Base-by-base conservation (phyloP, 1,140 invertebrate genomes). In the Oncopodura yosiiana region DNA sequence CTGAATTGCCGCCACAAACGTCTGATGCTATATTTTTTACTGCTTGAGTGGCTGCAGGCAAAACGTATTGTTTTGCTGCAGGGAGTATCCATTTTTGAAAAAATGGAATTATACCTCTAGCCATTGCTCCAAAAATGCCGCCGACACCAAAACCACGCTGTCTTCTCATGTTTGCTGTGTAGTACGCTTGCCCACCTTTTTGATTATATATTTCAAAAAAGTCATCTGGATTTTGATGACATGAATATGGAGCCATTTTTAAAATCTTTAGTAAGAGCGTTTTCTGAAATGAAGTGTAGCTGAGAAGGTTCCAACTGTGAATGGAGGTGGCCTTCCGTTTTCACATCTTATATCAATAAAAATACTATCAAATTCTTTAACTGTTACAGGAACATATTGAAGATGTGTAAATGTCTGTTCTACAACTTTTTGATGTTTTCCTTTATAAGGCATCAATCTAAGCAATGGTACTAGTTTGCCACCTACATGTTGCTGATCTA, bases 401-500 rank as follows among this genome's bases (percentile, higher is more conserved):
- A 12, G 42, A n/a, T 45, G 3, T 26, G 39, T n/a, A 46, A 52
- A 45, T 3, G 16, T 30, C 16, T 27, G 16, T 11, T 12, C 14
- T 9, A 14, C 26, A 24, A 23, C 3, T 24, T 16, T 9, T 11
- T 36, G 24, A 18, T 57, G n/a, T 16, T n/a, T 14, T 24, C 44
- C 39, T 26, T 45, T 21, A 45, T 57, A 46, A 1, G 8, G 14
- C 5, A 32, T 9, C 2, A 21, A 8, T 42, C 65, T 49, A 18
- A 68, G 45, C 21, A 69, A 45, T 16, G 65, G 60, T 16, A 58
- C 61, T 37, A 67, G 62, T 14, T 65, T 58, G 52, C 68, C 67
- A 11, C 67, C 67, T 30, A 69, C 63, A 11, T 67, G 60, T 48
- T 69, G 66, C 8, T 64, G 62, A 51, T 68, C 63, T 12, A 68